These are phyloP conservation scores for Tachystola acroxantha DNA, from an alignment of 2,888 invertebrate genomes.

Conservation along the genomic window DNA sequence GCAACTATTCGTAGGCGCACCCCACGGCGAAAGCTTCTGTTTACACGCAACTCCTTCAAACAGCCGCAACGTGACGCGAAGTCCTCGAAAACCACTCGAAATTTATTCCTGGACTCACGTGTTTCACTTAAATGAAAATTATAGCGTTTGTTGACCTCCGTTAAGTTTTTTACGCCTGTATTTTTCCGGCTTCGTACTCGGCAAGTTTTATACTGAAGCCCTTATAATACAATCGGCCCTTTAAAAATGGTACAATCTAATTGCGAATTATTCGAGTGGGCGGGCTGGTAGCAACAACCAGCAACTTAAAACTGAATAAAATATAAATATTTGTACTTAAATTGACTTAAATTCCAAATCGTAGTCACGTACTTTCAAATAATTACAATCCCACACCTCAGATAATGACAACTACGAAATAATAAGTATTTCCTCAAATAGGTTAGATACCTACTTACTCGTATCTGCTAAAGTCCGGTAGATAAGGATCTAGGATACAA, in stretches of 20 bases:
- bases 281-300: too few species aligned
- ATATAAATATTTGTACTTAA: too few species aligned
- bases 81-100: conserved; percentile 49
- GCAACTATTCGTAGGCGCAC: too few species aligned
- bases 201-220: conserved; percentile 29
- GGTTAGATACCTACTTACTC: too few species aligned
- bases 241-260: conserved; percentile 1
- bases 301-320: too few species aligned
- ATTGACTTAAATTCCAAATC: too few species aligned
- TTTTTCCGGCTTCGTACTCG: conserved; percentile 35
- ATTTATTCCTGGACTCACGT: conserved; percentile 56
- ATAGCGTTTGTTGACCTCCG: conserved; percentile 32
- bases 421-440: too few species aligned
- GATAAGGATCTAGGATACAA: too few species aligned
- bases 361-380: too few species aligned
- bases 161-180: conserved; percentile 18
- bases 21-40: conserved; percentile 34
- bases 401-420: too few species aligned
- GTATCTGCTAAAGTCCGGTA: too few species aligned
- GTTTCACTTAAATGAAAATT: conserved; percentile 41
- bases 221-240: conserved; percentile 19
- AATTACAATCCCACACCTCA: too few species aligned
- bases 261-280: conserved; percentile 1
- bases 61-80: conserved; percentile 52
- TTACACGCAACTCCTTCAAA: conserved; percentile 51